Percentiles rank a stretch among this genome's conserved stretches.
phyloP scores from a whole-genome alignment of 2,797 vertebrate species.

The Galago senegalensis region DNA sequence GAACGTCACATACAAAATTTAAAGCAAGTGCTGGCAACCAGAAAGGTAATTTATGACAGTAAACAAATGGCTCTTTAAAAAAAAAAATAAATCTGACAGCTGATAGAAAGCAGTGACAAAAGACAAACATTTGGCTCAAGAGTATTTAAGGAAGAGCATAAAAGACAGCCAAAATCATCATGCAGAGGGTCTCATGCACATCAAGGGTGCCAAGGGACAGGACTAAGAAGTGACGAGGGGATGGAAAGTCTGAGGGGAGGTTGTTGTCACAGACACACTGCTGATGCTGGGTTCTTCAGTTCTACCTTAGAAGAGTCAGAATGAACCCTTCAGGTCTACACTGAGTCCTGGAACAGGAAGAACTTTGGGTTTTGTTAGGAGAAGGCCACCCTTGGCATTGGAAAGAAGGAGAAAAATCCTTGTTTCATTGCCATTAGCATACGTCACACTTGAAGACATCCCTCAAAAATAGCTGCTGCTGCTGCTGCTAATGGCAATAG shows the following conservation, averaged over 20 bases:
- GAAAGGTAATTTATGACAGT: slow-evolving; percentile 57
- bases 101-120: slow-evolving; percentile 35
- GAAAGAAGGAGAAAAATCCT: background rate
- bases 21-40: slow-evolving; percentile 28
- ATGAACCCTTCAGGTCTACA: background rate
- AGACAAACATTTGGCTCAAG: slow-evolving; percentile 57
- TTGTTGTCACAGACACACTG: background rate
- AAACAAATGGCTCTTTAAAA: slow-evolving; percentile 60
- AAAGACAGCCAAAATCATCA: background rate
- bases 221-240: accelerated
- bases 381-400: slow-evolving; percentile 14
- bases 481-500: background rate
- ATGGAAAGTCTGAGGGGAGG: background rate
- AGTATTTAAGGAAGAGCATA: background rate
- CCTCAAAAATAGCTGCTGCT: background rate
- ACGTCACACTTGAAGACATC: background rate
- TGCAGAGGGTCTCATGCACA: background rate
- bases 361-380: slow-evolving; percentile 21
- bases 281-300: background rate
- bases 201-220: background rate
- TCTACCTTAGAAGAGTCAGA: background rate
- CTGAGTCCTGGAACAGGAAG: background rate
- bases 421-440: background rate
- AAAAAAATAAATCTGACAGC: background rate
- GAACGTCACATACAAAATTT: background rate